Conservation (phyloP, 2,888 invertebrate species). For the Brachypterus glaber region DNA sequence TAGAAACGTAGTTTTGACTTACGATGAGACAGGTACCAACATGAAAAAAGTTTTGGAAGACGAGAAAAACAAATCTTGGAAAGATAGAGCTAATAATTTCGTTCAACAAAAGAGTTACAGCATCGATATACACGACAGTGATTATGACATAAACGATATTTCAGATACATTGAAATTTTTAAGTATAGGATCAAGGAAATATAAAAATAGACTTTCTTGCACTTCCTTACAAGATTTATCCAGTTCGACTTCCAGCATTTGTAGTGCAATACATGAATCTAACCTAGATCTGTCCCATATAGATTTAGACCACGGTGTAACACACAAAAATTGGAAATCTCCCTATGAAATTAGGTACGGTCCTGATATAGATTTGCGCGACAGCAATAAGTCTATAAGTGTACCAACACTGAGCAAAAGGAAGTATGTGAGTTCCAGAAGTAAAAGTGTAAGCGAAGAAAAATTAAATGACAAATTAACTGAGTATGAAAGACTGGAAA, state of each 20-base stretch:
- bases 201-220: conserved; percentile 28
- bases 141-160: conserved; percentile 27
- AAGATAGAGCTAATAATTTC: conserved; percentile 29
- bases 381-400: conserved; percentile 43
- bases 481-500: conserved; percentile 37
- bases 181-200: conserved; percentile 30
- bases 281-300: conserved; percentile 38
- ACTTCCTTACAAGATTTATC: conserved; percentile 38
- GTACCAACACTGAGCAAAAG: conserved; percentile 31
- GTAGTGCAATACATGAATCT: conserved; percentile 36
- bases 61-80: conserved; percentile 25
- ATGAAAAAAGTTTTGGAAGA: conserved; percentile 31
- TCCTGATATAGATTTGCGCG: conserved; percentile 52
- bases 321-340: conserved; percentile 56
- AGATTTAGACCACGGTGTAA: conserved; percentile 31
- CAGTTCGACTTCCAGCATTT: conserved; percentile 39
- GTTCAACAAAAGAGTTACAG: conserved; percentile 35
- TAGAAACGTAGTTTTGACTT: conserved; percentile 41
- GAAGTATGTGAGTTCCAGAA: conserved; percentile 23
- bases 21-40: conserved; percentile 30
- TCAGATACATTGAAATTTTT: conserved; percentile 32
- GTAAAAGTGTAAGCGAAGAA: conserved; percentile 34
- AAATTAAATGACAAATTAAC: conserved; percentile 33
- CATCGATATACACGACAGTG: conserved; percentile 32
- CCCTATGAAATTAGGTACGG: conserved; percentile 60